Evolutionary conservation across 2,797 vertebrate species (phyloP).

Genomic region (Menidia menidia): DNA sequence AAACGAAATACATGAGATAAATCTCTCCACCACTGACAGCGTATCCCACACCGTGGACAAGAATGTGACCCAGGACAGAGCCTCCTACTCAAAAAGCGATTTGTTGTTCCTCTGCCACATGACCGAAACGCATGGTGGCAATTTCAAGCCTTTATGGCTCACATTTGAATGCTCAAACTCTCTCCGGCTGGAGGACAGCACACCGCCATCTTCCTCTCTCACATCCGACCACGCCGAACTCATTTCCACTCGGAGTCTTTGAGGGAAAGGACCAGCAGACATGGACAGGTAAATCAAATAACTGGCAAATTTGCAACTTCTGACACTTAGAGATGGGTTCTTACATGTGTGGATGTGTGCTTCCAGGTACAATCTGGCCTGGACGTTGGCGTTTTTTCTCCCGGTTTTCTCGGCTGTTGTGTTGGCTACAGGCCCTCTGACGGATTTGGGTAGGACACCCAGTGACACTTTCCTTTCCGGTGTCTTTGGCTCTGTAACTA

Average conservation of each 20-base stretch:
- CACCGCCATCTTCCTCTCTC: background rate
- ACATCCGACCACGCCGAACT: conserved; percentile 9
- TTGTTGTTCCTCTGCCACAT: conserved; percentile 57
- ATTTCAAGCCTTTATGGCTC: conserved; percentile 71
- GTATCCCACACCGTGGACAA: conserved; percentile 3
- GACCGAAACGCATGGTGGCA: conserved; percentile 68
- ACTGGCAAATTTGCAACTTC: background rate
- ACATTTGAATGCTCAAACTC: conserved; percentile 13
- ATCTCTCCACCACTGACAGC: background rate
- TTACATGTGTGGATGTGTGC: background rate
- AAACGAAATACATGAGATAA: background rate
- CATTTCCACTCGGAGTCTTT: conserved; percentile 23
- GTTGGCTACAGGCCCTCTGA: conserved; percentile 34
- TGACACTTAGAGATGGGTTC: background rate
- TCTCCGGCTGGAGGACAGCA: conserved; percentile 12
- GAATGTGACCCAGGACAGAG: conserved; percentile 25
- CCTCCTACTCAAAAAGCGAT: conserved; percentile 27
- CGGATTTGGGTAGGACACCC: conserved; percentile 59
- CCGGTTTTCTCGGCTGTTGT: conserved; percentile 45
- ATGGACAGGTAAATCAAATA: conserved; percentile 72
- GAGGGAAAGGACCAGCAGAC: conserved; percentile 39
- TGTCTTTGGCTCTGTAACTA: background rate
- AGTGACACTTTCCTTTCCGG: background rate
- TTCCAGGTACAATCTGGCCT: conserved; percentile 40
- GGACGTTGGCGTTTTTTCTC: conserved; percentile 43